A percentile compares a stretch with the other conserved stretches of the same genome.
phyloP scores from a whole-genome alignment of 2,113 vertebrate genomes.

The Bagarius yarrelli region DNA sequence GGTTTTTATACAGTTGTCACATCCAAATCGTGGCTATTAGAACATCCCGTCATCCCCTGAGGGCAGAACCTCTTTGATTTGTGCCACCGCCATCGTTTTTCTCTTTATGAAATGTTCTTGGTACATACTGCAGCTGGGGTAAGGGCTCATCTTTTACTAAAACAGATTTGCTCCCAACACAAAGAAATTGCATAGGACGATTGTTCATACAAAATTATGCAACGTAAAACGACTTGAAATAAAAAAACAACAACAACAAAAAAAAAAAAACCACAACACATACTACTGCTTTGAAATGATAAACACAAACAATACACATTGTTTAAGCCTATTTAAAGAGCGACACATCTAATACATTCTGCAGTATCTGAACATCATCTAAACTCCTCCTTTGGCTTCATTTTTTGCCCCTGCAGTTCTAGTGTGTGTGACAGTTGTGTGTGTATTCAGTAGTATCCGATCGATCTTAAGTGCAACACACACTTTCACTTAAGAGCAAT shows the following conservation, averaged over 20 bases:
- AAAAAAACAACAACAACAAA: neutral
- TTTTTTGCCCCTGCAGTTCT: neutral
- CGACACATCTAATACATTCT: constrained; percentile 9
- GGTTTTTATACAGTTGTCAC: constrained; percentile 40
- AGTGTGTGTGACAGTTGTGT: neutral
- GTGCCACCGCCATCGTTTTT: constrained; percentile 26
- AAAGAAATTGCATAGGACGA: constrained; percentile 48
- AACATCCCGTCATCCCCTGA: constrained; percentile 39
- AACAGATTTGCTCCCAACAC: constrained; percentile 19
- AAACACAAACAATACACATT: constrained; percentile 37
- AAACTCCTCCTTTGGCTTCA: constrained; percentile 37
- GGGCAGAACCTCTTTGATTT: constrained; percentile 30
- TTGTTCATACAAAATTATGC: constrained; percentile 28
- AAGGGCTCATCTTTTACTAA: constrained; percentile 31
- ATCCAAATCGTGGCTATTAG: constrained; percentile 34
- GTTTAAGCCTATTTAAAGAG: constrained; percentile 27
- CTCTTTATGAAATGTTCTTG: constrained; percentile 22
- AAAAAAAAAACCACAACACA: constrained; percentile 22
- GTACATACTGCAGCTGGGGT: constrained; percentile 31
- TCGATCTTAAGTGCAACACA: neutral
- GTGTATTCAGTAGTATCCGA: constrained; percentile 23
- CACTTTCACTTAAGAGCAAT: neutral
- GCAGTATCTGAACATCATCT: neutral
- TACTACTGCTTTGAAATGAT: constrained; percentile 13
- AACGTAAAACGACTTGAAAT: neutral